Base-by-base conservation (phyloP, 2,797 vertebrate genomes). In the Platalea minor region DNA sequence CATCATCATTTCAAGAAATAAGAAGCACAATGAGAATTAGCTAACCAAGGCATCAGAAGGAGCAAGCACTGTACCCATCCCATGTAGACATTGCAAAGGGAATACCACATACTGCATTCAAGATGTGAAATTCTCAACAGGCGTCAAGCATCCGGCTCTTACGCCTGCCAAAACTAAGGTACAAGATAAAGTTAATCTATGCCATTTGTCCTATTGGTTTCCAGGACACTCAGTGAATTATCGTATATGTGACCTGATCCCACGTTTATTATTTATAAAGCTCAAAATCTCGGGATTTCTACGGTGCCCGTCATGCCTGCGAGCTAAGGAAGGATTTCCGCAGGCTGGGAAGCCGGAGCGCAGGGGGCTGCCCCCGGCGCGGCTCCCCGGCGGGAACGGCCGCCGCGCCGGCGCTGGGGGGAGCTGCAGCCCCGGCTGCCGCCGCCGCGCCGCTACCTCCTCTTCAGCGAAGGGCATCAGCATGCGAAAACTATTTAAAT, bases 351-450 rank as follows among this genome's bases (percentile, higher is more conserved):
- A 23, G 1, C 21, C 2, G 65, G 14, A 25, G 16, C 1, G 19
- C 64, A 11, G 57, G 13, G 13, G 41, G 41, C 41, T 41, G 13
- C 41, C 41, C 41, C 41, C 28, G 11, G 57, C 85, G 3, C 82
- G 85, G 37, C 37, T 37, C 39, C 39, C 39, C 28, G 11, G 57
- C 85, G 3, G 85, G 85, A 39, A 60, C 2, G 24, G 35, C 43
- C 10, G 35, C 65, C 1, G 67, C 11, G 67, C 68, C 9, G 64
- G 93, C 93, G 65, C 95, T 94, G 95, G 96, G 81, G 96, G 96
- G 95, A 95, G 96, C 96, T 94, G 93, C 83, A 86, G 89, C 73
- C 80, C 56, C 25, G 39, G 85, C 5, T 60, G 80, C 78, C 9
- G 75, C 67, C 33, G 17, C 74, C 33, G 75, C 82, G 3, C 45